Conservation (phyloP, 2,888 invertebrate species). For the Drosophila glabriapex region DNA sequence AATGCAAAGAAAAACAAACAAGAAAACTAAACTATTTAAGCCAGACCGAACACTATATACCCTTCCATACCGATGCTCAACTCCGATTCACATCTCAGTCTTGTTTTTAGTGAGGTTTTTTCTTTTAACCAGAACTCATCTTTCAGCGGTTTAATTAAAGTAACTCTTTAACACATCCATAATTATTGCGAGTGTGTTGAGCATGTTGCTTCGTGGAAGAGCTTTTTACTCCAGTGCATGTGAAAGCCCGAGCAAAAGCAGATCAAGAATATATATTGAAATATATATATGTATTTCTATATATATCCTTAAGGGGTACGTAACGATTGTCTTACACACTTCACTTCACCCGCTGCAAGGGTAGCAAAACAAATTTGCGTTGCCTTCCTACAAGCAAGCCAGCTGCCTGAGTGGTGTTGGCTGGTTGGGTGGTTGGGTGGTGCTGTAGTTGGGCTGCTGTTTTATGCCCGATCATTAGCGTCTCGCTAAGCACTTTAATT, state of each 20-base stretch:
- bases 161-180: neutral
- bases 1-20: conserved; percentile 31
- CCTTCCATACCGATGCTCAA: neutral
- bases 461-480: conserved; percentile 61
- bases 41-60: neutral
- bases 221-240: neutral
- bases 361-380: neutral
- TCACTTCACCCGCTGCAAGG: neutral
- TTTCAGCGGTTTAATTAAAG: neutral
- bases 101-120: neutral
- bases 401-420: neutral
- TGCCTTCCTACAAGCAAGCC: neutral
- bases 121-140: neutral
- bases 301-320: neutral
- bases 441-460: conserved; percentile 1
- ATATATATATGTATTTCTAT: neutral
- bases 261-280: neutral
- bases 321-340: neutral
- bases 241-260: neutral
- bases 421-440: neutral
- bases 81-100: neutral
- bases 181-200: neutral
- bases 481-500: conserved; percentile 56
- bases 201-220: neutral
- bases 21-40: neutral